A percentile compares a stretch with the other conserved stretches of the same genome.
Conservation (phyloP, 2,113 vertebrate species). For the Strigops habroptila region DNA sequence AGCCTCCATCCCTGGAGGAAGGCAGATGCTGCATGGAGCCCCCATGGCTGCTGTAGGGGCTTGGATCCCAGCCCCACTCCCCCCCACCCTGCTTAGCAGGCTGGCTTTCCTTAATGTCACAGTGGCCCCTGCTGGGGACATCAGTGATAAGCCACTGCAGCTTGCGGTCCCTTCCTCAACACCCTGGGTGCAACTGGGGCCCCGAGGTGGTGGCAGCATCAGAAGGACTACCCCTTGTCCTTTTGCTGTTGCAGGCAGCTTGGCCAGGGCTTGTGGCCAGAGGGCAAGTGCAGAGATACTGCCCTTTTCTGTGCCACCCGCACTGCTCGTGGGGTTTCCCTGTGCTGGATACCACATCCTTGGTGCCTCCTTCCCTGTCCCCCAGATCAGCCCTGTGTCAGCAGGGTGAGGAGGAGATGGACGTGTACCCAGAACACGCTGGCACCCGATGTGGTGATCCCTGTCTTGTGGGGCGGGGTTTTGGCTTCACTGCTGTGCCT, state of each 20-base stretch:
- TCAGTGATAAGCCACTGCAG: background rate
- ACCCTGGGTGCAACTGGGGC: background rate
- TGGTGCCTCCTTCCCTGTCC: background rate
- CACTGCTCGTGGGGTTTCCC: background rate
- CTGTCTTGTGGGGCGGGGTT: background rate
- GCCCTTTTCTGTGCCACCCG: background rate
- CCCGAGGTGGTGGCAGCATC: background rate
- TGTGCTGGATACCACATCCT: background rate
- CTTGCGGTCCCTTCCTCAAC: background rate
- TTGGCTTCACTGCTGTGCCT: background rate
- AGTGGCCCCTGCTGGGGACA: constrained; percentile 56
- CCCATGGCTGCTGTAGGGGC: background rate
- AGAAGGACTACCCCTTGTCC: background rate
- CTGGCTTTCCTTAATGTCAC: constrained; percentile 31
- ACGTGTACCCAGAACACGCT: background rate
- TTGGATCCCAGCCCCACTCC: background rate
- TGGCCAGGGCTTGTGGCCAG: background rate
- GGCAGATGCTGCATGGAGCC: background rate
- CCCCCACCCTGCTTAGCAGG: background rate
- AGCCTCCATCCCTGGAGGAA: background rate
- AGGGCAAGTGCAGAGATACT: background rate
- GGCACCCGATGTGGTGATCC: background rate
- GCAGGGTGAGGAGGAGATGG: background rate
- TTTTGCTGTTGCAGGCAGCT: background rate
- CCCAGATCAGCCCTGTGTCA: background rate